Conservation (phyloP, 2,888 invertebrate species). For the Slavum lentiscoides region DNA sequence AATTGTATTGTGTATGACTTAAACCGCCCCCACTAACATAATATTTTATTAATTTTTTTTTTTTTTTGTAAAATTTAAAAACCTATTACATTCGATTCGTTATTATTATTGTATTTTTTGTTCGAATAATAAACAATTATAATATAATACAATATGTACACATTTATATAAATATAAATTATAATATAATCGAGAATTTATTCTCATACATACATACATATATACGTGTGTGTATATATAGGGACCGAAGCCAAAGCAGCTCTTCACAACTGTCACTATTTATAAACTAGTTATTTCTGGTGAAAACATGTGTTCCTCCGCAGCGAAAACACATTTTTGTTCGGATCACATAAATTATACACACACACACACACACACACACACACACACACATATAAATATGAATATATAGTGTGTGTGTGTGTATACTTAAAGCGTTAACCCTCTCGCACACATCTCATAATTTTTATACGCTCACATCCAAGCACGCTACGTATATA, state of each 20-base stretch:
- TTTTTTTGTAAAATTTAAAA: not conserved
- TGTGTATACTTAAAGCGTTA: slow-evolving; percentile 5
- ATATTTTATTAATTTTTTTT: no score
- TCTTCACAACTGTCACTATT: slow-evolving; percentile 53
- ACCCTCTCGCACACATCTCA: slow-evolving; percentile 27
- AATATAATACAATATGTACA: not conserved
- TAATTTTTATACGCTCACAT: slow-evolving; percentile 1
- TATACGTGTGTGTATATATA: not conserved
- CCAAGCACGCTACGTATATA: not conserved
- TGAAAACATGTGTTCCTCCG: slow-evolving; percentile 49
- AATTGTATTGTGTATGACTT: no score
- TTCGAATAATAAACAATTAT: not conserved
- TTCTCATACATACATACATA: slow-evolving; percentile 6
- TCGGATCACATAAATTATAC: slow-evolving; percentile 46
- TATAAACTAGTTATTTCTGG: slow-evolving; percentile 53
- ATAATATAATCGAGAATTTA: slow-evolving; percentile 36
- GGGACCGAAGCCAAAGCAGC: slow-evolving; percentile 45
- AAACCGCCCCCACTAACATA: no score
- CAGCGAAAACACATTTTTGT: slow-evolving; percentile 48
- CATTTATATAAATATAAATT: slow-evolving; percentile 33
- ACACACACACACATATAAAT: not conserved
- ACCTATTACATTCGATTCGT: not conserved
- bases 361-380: not conserved
- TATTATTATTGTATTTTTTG: no score
- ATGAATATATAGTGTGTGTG: not conserved